Conservation (phyloP, 1,140 invertebrate genomes). For the Leptinotarsa texana region DNA sequence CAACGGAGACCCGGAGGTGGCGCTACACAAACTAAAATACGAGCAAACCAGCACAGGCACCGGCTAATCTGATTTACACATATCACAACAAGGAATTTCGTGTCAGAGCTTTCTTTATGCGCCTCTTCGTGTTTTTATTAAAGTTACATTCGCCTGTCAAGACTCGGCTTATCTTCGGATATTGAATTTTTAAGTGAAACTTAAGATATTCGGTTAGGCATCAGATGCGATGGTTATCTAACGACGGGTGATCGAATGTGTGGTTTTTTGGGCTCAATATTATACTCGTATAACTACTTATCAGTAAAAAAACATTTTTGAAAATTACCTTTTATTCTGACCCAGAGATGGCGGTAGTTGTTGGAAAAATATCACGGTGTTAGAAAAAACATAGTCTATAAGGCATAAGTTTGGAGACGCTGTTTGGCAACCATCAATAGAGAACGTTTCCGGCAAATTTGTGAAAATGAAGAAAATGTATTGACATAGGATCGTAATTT, state of each 20-base stretch:
- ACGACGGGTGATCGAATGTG: not conserved
- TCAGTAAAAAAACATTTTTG: too few species aligned
- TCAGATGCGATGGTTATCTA: not conserved
- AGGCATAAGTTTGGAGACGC: too few species aligned
- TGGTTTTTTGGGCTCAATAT: too few species aligned
- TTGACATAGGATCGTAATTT: too few species aligned
- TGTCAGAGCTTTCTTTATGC: conserved; percentile 15
- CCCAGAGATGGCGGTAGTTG: too few species aligned
- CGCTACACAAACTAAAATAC: conserved; percentile 27
- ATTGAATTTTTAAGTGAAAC: conserved; percentile 21
- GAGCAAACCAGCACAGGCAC: conserved; percentile 22
- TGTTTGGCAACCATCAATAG: too few species aligned
- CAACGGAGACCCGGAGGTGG: conserved; percentile 24
- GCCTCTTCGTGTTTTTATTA: conserved; percentile 21
- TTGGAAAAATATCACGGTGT: too few species aligned
- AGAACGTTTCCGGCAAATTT: too few species aligned
- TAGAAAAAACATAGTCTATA: too few species aligned
- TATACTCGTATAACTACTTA: too few species aligned
- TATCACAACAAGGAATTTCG: conserved; percentile 28
- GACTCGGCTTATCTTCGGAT: conserved; percentile 14
- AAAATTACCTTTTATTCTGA: too few species aligned
- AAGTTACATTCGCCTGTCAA: conserved; percentile 26
- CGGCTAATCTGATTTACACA: conserved; percentile 28
- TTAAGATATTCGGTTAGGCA: not conserved
- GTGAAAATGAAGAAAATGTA: too few species aligned